A percentile compares a stretch with the other conserved stretches of the same genome.
These are phyloP conservation scores for Furnarius figulus DNA, from an alignment of 2,113 vertebrate genomes.

Conservation along the genomic window DNA sequence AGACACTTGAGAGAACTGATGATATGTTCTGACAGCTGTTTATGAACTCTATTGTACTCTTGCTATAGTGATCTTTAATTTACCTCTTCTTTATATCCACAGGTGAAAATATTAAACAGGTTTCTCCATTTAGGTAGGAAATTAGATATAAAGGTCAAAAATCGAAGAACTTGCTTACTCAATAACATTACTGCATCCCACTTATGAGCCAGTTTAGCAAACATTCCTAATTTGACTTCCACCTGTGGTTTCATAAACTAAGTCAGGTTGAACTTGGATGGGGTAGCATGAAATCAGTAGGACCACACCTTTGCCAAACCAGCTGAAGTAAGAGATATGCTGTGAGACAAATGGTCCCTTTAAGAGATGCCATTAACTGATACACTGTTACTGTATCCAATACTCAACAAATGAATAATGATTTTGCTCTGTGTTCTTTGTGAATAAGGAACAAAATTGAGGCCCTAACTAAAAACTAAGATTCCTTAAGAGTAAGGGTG, in stretches of 20 bases:
- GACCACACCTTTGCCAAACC: slow-evolving; percentile 16
- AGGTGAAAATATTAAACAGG: background rate
- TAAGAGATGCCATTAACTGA: background rate
- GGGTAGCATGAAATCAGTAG: background rate
- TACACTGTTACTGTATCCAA: background rate
- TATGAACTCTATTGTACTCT: background rate
- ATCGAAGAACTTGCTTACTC: background rate
- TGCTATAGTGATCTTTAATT: background rate
- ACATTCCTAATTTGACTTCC: background rate
- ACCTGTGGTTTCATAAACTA: background rate
- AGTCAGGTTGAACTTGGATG: background rate
- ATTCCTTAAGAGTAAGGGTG: background rate
- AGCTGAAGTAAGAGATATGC: background rate
- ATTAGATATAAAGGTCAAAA: background rate
- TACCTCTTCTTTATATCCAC: background rate
- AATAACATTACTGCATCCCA: background rate
- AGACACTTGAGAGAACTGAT: background rate
- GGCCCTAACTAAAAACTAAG: background rate
- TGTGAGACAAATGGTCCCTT: background rate
- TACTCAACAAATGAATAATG: background rate
- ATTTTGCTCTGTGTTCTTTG: background rate
- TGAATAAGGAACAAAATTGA: background rate
- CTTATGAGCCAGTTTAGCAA: background rate
- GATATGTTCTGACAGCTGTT: background rate
- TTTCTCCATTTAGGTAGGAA: background rate